Evolutionary conservation across 2,888 invertebrate species (phyloP), one percentile per base, ranked within the genome.

Genomic region (Protophormia terraenovae): DNA sequence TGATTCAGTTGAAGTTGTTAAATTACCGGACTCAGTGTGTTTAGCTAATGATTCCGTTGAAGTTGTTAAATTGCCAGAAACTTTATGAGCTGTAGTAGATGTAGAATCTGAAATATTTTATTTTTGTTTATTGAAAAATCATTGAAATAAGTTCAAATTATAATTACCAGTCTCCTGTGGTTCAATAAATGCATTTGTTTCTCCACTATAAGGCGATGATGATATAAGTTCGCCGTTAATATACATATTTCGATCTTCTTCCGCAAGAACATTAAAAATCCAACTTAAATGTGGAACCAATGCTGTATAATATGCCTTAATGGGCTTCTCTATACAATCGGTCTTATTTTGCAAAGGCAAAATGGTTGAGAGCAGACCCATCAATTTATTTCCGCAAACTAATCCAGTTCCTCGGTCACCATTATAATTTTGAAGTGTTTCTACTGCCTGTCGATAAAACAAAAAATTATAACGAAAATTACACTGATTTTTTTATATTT

Each of bases 381-480:
- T 77, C 16, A 89, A 60, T 16, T 83, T 87, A 69, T 80, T 88
- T 4, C 81, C 82, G 35, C 88, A 88, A 6, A 89, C 86, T 0
- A 89, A 80, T 0, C 88, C 89, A 10, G 88, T 87, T 73, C 89
- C 89, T 14, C 87, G 87, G 58, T 89, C 88, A 10, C 50, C 81
- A 62, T 88, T 89, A 5, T 85, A 84, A 2, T 78, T 50, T 22
- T 86, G 66, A 8, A 85, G 73, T 10, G 69, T 60, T 16, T 84
- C 77, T 38, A 85, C 32, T 32, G 60, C 69, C 89, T 89, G 53
- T 55, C 32, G 66, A 24, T 22, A 4, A 14, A 29, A 41, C 3
- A 22, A 50, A 16, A 10, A 55, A 14, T 38, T 50, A n/a, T n/a
- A n/a, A n/a, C n/a, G n/a, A n/a, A n/a, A n/a, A n/a, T n/a, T n/a